A percentile compares a stretch with the other conserved stretches of the same genome.
Conservation (phyloP, 2,888 invertebrate genomes). For the Plebejus argus region DNA sequence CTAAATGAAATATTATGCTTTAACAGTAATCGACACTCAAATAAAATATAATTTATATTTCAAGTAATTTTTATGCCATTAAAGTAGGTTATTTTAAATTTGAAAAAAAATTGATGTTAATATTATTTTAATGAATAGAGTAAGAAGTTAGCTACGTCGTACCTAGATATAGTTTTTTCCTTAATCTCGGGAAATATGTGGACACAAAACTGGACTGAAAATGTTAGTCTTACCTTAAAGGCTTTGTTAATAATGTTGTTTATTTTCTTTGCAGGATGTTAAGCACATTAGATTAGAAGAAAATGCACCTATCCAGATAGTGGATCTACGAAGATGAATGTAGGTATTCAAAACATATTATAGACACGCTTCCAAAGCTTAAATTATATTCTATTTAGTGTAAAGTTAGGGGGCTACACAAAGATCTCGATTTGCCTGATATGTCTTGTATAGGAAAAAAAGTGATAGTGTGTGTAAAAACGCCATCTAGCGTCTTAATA, state of each 20-base stretch:
- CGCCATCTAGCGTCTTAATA: neutral
- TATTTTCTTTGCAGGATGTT: slow-evolving; percentile 73
- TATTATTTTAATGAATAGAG: too few relatives aligned
- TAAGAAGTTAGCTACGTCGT: too few relatives aligned
- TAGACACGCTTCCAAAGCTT: slow-evolving; percentile 37
- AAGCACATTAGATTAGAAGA: slow-evolving; percentile 86
- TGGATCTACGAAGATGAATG: slow-evolving; percentile 86
- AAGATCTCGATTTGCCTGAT: neutral
- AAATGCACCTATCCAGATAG: slow-evolving; percentile 83
- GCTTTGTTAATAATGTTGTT: neutral
- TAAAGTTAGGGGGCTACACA: neutral
- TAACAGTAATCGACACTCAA: too few relatives aligned
- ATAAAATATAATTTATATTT: too few relatives aligned
- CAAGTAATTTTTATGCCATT: too few relatives aligned
- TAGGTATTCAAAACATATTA: neutral
- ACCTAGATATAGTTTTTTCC: neutral
- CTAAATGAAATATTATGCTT: too few relatives aligned
- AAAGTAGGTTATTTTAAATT: too few relatives aligned
- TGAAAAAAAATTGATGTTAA: too few relatives aligned
- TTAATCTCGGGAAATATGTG: too few relatives aligned
- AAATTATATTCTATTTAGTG: neutral
- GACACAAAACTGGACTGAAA: too few relatives aligned
- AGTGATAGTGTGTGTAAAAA: neutral
- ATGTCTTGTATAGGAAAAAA: neutral
- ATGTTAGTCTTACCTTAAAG: neutral